Evolutionary conservation across 2,113 vertebrate species (phyloP), one percentile per base, ranked within the genome.

Genomic region (Acanthochromis polyacanthus): DNA sequence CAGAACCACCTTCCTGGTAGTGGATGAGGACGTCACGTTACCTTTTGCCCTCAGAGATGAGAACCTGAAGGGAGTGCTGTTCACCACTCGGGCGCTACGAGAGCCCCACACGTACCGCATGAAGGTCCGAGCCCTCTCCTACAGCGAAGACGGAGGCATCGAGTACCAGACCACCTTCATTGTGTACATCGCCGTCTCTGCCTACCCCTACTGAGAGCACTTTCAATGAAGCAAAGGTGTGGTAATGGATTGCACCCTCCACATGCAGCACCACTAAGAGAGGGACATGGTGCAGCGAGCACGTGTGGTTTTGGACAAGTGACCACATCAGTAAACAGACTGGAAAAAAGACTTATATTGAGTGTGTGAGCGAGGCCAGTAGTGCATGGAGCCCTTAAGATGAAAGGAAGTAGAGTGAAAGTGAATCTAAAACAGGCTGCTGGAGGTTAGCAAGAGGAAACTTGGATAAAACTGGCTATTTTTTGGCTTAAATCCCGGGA

Each of bases 131-230:
- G 97, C 98, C 11, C 87, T 96, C 12, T 99, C 97, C 43, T 98
- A 96, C 91, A 89, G 95, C 2, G 62, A 78, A 0, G 95, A 95
- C 0, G 94, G 98, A 20, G 95, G 88, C 59, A 87, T 99, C 0
- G 98, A 99, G 67, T 99, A 99, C 73, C 98, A 95, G 94, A 99
- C 97, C 15, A 97, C 98, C 22, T 99, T 99, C 93, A 97, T 99
- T 17, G 96, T 99, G n/a, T 99, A 99, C 79, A 97, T 99, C 72
- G 96, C 98, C 0, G 97, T 99, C 74, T 97, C 98, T 2, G 95
- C 97, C 89, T 99, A 97, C 84, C 98, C 98, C 1, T 99, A 98
- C 91, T 99, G 92, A 94, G 78, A 90, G 86, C 80, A 85, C 93
- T 92, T 95, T 92, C 90, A 73, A 73, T 32, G 30, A 38, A 63